phyloP scores from a whole-genome alignment of 2,888 invertebrate genomes.

The Tholera decimalis region DNA sequence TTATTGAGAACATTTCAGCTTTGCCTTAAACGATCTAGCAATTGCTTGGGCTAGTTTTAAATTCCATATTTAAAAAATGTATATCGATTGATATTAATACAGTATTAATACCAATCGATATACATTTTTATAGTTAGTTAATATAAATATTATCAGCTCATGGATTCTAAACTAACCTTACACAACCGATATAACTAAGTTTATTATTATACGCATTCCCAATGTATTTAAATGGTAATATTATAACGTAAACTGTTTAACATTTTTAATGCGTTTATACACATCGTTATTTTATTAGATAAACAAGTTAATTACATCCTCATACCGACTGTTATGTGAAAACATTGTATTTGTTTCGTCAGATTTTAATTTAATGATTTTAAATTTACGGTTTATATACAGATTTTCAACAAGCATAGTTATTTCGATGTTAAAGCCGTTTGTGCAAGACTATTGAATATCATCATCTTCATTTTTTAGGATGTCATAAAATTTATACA shows the following conservation, averaged over 20 bases:
- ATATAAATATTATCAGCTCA: not conserved
- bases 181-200: not conserved
- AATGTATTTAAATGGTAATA: constrained; percentile 25
- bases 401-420: not conserved
- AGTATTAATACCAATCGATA: too few relatives aligned
- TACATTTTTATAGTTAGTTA: too few relatives aligned
- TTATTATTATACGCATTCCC: constrained; percentile 24
- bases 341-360: constrained; percentile 11
- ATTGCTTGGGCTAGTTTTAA: too few relatives aligned
- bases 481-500: too few relatives aligned
- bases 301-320: constrained; percentile 49
- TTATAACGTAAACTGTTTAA: constrained; percentile 16
- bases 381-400: not conserved
- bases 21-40: too few relatives aligned
- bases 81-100: not conserved
- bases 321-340: constrained; percentile 15
- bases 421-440: not conserved
- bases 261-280: constrained; percentile 17
- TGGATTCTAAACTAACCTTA: constrained; percentile 44
- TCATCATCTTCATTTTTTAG: not conserved
- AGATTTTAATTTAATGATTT: not conserved
- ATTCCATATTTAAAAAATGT: too few relatives aligned
- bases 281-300: constrained; percentile 30
- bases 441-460: not conserved
- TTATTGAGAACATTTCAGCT: too few relatives aligned